Evolutionary conservation across 2,888 invertebrate species (phyloP).

Genomic region (Synergus itoensis): DNA sequence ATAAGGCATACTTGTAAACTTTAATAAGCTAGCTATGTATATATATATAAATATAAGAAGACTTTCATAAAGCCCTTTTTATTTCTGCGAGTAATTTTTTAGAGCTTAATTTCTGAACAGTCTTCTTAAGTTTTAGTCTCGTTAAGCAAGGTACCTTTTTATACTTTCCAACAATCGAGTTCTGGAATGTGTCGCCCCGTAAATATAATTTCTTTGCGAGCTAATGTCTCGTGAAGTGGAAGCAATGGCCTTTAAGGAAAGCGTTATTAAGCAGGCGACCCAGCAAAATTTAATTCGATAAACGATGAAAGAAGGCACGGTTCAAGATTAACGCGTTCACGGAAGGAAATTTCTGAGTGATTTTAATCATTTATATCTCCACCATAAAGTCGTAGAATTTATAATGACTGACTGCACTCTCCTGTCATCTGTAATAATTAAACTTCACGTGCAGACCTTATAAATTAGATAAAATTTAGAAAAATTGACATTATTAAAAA

Average conservation of each 20-base stretch:
- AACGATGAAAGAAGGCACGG: slow-evolving; percentile 26
- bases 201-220: slow-evolving; percentile 36
- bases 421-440: slow-evolving; percentile 27
- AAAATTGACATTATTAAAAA: neutral
- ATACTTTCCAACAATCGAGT: slow-evolving; percentile 34
- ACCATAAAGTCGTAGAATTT: neutral
- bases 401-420: slow-evolving; percentile 22
- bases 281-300: slow-evolving; percentile 39
- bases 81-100: neutral
- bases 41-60: neutral
- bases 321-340: slow-evolving; percentile 11
- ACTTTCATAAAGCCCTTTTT: neutral
- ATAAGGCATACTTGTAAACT: neutral
- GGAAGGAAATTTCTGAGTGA: slow-evolving; percentile 16
- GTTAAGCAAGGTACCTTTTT: slow-evolving; percentile 1
- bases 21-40: neutral
- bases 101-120: neutral
- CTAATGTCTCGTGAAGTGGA: slow-evolving; percentile 28
- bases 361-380: slow-evolving; percentile 12
- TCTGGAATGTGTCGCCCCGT: slow-evolving; percentile 39
- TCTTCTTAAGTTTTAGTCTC: slow-evolving; percentile 2
- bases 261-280: slow-evolving; percentile 38
- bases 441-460: neutral
- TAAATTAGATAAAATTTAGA: neutral
- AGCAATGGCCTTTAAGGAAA: slow-evolving; percentile 35